phyloP scores from a whole-genome alignment of 2,797 vertebrate genomes.

The Pangasius krempfi region DNA sequence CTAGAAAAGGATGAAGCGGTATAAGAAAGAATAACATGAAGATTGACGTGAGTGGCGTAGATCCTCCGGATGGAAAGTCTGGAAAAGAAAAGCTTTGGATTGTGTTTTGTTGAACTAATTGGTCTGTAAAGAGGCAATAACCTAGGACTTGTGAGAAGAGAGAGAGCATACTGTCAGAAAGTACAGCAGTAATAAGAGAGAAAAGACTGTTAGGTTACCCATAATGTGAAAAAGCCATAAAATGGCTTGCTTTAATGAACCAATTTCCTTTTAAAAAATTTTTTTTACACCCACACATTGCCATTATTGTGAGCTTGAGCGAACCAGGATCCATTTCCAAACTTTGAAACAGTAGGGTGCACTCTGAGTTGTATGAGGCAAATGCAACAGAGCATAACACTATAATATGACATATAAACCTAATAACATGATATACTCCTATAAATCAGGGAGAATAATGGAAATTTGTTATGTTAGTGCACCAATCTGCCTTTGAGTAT shows the following conservation, averaged over 20 bases:
- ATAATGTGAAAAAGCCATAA: conserved; percentile 7
- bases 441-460: conserved; percentile 44
- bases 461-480: conserved; percentile 8
- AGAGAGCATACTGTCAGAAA: conserved; percentile 8
- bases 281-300: neutral
- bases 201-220: conserved; percentile 16
- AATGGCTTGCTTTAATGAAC: conserved; percentile 12
- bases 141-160: neutral
- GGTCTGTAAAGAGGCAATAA: conserved; percentile 16
- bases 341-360: conserved; percentile 2
- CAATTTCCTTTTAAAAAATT: neutral
- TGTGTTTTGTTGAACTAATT: conserved; percentile 14
- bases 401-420: conserved; percentile 8
- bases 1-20: conserved; percentile 18
- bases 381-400: neutral
- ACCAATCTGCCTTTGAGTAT: conserved; percentile 25
- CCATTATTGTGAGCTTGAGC: neutral
- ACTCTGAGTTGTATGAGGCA: neutral
- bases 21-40: conserved; percentile 24
- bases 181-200: conserved; percentile 13
- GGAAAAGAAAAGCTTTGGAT: conserved; percentile 4
- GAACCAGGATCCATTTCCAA: conserved; percentile 2
- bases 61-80: conserved; percentile 16
- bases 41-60: neutral
- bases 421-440: neutral